Percentiles rank a stretch among this genome's conserved stretches.
Conservation (phyloP, 1,140 invertebrate genomes). For the Saxidomus purpurata region DNA sequence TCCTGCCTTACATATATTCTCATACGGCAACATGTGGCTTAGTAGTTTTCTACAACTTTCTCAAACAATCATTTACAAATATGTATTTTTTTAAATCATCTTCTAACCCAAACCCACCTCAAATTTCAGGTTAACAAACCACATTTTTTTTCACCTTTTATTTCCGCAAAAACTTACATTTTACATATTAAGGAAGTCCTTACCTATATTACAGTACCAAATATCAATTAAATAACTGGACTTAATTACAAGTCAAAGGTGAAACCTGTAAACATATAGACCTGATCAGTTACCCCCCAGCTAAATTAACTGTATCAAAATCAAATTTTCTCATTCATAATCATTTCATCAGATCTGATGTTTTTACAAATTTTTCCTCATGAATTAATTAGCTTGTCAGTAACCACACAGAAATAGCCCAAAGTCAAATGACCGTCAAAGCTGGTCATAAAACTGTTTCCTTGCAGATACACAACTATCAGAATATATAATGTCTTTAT, state of each 20-base stretch:
- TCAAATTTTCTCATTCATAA: not conserved
- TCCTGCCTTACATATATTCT: not conserved
- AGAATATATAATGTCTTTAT: conserved; percentile 15
- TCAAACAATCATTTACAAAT: no score
- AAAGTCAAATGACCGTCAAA: conserved; percentile 14
- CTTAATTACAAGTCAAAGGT: not conserved
- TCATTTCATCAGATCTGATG: conserved; percentile 18
- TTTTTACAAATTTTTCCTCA: conserved; percentile 18
- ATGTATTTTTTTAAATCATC: no score
- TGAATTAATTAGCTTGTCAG: conserved; percentile 33
- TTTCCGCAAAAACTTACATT: no score
- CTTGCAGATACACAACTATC: not conserved
- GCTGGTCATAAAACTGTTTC: conserved; percentile 26
- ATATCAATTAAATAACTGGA: not conserved
- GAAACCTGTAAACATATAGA: not conserved
- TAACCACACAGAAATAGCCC: conserved; percentile 1
- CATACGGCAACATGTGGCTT: no score
- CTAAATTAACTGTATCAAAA: not conserved
- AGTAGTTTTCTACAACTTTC: no score
- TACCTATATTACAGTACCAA: not conserved
- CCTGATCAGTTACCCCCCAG: not conserved
- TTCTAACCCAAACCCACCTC: no score
- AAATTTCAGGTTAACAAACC: no score
- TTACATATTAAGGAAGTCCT: no score
- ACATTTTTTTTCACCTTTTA: no score